Evolutionary conservation across 2,797 vertebrate species (phyloP).

Genomic region (Gymnodraco acuticeps): DNA sequence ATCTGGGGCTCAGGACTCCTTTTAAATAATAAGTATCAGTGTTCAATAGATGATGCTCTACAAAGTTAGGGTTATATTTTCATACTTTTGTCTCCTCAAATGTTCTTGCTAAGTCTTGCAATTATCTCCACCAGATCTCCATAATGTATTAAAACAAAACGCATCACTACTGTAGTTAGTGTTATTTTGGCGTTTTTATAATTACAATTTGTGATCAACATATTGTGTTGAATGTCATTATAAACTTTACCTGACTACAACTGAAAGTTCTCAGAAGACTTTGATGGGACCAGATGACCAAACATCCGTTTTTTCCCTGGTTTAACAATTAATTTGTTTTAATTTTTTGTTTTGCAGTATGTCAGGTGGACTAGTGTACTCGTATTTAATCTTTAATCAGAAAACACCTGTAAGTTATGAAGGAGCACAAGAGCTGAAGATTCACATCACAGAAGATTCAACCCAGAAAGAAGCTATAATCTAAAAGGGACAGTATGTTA

Average conservation of each 20-base stretch:
- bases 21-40: too few species aligned
- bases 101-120: too few species aligned
- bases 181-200: background rate
- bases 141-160: too few species aligned
- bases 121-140: too few species aligned
- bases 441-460: slow-evolving; percentile 29
- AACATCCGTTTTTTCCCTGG: background rate
- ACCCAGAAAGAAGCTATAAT: background rate
- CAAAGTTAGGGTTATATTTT: too few species aligned
- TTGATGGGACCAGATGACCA: background rate
- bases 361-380: slow-evolving; percentile 81
- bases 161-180: background rate
- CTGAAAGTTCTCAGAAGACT: background rate
- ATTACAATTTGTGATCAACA: background rate
- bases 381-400: slow-evolving; percentile 77
- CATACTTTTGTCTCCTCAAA: too few species aligned
- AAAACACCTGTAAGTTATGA: slow-evolving; percentile 20
- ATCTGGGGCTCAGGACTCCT: too few species aligned
- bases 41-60: too few species aligned
- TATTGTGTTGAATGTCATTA: background rate
- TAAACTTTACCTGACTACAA: background rate
- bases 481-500: slow-evolving; percentile 7
- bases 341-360: slow-evolving; percentile 70
- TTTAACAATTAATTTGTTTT: background rate
- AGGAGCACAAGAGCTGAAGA: slow-evolving; percentile 38